Percentiles rank a stretch among this genome's conserved stretches.
Conservation (phyloP, 2,888 invertebrate genomes). For the Tillus elongatus region DNA sequence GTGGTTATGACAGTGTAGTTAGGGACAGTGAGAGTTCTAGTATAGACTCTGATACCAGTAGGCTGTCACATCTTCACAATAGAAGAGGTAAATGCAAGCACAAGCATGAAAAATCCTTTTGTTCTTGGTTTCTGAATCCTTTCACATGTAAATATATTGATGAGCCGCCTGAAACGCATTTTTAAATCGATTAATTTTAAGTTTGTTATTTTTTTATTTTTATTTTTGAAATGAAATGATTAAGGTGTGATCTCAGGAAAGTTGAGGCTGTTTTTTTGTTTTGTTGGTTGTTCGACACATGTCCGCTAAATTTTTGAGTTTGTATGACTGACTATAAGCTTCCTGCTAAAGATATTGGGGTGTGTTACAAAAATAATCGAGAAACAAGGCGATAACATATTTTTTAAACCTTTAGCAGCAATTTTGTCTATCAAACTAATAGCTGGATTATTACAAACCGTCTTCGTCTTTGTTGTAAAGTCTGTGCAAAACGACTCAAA, state of each 20-base stretch:
- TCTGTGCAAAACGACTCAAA: too few relatives aligned
- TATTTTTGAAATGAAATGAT: not conserved
- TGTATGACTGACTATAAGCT: too few relatives aligned
- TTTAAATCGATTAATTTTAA: constrained; percentile 28
- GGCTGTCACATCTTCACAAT: constrained; percentile 40
- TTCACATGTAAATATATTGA: constrained; percentile 71
- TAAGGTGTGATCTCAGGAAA: constrained; percentile 21
- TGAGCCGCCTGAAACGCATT: constrained; percentile 43
- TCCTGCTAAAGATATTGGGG: too few relatives aligned
- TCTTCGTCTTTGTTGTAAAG: too few relatives aligned
- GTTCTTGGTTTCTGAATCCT: constrained; percentile 67
- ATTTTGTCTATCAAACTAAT: too few relatives aligned
- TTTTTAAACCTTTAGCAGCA: too few relatives aligned
- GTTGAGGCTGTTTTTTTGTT: constrained; percentile 13
- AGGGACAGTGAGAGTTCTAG: constrained; percentile 83
- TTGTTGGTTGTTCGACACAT: too few relatives aligned
- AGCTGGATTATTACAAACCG: too few relatives aligned
- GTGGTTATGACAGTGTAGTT: constrained; percentile 86
- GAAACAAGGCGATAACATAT: too few relatives aligned
- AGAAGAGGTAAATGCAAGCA: constrained; percentile 55
- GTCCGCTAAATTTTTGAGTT: too few relatives aligned
- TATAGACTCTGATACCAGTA: constrained; percentile 61
- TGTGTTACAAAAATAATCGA: too few relatives aligned
- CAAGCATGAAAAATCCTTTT: constrained; percentile 59
- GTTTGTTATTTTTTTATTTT: not conserved